Evolutionary conservation across 2,797 vertebrate genomes (phyloP), one percentile per base, ranked within the genome.

Genomic region (Eremophila alpestris): DNA sequence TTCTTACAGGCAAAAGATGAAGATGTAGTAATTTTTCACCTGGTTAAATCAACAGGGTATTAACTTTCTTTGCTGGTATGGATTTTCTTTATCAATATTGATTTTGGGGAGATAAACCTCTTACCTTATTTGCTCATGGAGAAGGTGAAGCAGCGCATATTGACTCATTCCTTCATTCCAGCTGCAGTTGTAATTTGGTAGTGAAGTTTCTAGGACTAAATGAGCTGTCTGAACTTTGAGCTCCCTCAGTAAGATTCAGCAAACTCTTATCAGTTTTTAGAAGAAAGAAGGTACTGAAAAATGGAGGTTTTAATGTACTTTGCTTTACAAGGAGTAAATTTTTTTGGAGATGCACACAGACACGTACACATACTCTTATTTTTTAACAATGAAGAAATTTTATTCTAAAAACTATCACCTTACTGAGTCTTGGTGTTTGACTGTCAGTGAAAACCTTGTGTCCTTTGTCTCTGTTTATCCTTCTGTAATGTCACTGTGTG

Each of bases 81-180:
- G 32, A 52, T 94, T 94, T 92, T 79, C 54, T 80, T 90, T 81
- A 76, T 81, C 49, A 46, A 13, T 76, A 85, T 70, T 91, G 77
- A 79, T 85, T 93, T 93, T 51, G 19, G 27, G 23, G 8, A 79
- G 87, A 43, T 55, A 69, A 74, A 65, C 55, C 23, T 84, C 68
- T 74, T 84, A 51, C 13, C 71, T 89, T 81, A 88, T 86, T 94
- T 83, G 21, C 58, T 73, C 70, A 59, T 16, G 58, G 75, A 63
- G 86, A 51, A 73, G 46, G 29, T 9, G 2, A 62, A 75, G 54
- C 36, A 77, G 41, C 51, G 11, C n/a, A 7, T 75, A 63, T 24
- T 41, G 73, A 89, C 36, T 60, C 10, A 36, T 92, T 83, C 18
- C 49, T 90, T 67, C 26, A n/a, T 51, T 92, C 30, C 49, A 21